Base-by-base conservation (phyloP, 92 coral and sea anemone species). In the Muricea muricata region DNA sequence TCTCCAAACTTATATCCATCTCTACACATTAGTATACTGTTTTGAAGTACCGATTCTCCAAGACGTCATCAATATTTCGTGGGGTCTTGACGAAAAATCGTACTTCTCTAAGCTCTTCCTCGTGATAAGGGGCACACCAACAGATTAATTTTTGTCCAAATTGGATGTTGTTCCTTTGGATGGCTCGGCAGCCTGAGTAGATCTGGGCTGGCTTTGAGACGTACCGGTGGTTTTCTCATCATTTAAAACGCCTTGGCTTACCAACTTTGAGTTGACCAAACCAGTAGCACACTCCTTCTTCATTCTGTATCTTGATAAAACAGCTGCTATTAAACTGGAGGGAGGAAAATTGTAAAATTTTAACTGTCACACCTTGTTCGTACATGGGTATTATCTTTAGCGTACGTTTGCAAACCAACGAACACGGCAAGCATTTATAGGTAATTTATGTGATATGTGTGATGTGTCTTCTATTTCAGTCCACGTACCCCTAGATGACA, bases 1-100 rank as follows among this genome's bases (percentile, higher is more conserved):
- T n/a, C n/a, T n/a, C n/a, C n/a, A n/a, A n/a, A n/a, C n/a, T n/a
- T n/a, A n/a, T n/a, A n/a, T n/a, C n/a, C n/a, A n/a, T n/a, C n/a
- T n/a, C n/a, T n/a, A n/a, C n/a, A n/a, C n/a, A n/a, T n/a, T 75
- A 85, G 6, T 42, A 21, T 83, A 87, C 78, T 87, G 91, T 35
- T 83, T 87, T 0, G 13, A 21, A 3, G 86, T 85, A 9, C 82
- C 68, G 15, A 21, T 7, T 6, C 89, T 34, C 89, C 80, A 84
- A 10, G 88, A 84, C 5, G 71, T 72, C 84, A 75, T 26, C 28
- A 75, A 23, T 11, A 73, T 41, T 0, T 31, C 73, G 1, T 35
- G 3, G 18, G 84, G 72, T 42, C 33, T 9, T 2, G 84, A 26
- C 18, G 73, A 84, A 42, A 84, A 20, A 30, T 54, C 72, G 37